phyloP scores from a whole-genome alignment of 2,113 vertebrate species.

The Prochilodus magdalenae region DNA sequence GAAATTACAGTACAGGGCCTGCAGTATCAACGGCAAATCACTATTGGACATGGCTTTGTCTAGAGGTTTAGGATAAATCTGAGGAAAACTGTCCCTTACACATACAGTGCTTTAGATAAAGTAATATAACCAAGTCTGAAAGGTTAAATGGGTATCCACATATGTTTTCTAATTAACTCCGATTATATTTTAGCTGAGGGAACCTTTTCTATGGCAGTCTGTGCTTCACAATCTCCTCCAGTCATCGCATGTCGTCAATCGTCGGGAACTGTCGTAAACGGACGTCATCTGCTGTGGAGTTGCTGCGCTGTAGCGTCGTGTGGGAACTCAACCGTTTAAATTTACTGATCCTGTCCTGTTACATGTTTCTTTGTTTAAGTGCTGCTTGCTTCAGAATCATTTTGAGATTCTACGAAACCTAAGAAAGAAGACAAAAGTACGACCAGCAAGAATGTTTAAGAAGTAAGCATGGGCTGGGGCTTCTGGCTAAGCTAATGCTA shows the following conservation, averaged over 20 bases:
- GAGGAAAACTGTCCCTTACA: too few relatives aligned
- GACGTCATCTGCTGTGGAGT: slow-evolving; percentile 29
- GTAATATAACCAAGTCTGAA: too few relatives aligned
- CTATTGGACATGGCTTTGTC: too few relatives aligned
- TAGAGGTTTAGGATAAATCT: too few relatives aligned
- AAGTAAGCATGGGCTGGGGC: slow-evolving; percentile 70
- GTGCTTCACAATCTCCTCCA: neutral
- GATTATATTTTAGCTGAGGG: too few relatives aligned
- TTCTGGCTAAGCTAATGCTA: neutral
- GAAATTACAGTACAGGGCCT: too few relatives aligned
- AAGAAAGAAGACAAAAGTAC: slow-evolving; percentile 8
- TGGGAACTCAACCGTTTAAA: slow-evolving; percentile 44
- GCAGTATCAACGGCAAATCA: too few relatives aligned
- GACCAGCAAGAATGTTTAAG: slow-evolving; percentile 78
- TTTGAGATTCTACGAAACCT: neutral
- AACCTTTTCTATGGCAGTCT: too few relatives aligned
- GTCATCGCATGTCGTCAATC: slow-evolving; percentile 43
- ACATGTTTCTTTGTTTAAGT: slow-evolving; percentile 14
- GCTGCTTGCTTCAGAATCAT: neutral
- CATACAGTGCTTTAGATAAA: too few relatives aligned
- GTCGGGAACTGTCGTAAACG: slow-evolving; percentile 60
- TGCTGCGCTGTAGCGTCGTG: slow-evolving; percentile 54
- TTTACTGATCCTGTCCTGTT: slow-evolving; percentile 36
- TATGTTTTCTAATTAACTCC: too few relatives aligned
- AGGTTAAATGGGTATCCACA: too few relatives aligned